A percentile compares a stretch with the other conserved stretches of the same genome.
phyloP scores from a whole-genome alignment of 2,113 vertebrate species.

The Rynchops niger region DNA sequence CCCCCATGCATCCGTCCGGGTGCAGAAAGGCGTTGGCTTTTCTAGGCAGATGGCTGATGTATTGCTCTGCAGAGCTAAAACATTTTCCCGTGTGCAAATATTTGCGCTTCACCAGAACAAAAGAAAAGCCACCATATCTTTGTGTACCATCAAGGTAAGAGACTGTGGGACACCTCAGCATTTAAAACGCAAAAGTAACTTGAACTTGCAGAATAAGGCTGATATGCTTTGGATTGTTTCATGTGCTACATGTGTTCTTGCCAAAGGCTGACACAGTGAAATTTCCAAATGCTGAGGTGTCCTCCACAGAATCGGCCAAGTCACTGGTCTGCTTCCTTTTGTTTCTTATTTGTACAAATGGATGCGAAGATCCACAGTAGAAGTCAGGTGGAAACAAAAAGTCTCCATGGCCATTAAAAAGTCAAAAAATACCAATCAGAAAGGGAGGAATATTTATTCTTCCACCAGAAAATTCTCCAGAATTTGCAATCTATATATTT shows the following conservation, averaged over 20 bases:
- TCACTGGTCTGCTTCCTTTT: background rate
- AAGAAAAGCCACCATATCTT: constrained; percentile 46
- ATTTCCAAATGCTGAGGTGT: constrained; percentile 35
- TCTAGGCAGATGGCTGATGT: constrained; percentile 75
- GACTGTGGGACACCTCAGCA: constrained; percentile 76
- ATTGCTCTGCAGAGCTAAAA: constrained; percentile 37
- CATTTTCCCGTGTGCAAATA: constrained; percentile 76
- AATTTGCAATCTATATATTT: background rate
- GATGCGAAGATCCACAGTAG: background rate
- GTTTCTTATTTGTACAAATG: background rate
- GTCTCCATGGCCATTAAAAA: background rate
- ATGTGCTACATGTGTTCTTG: background rate
- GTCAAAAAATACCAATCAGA: background rate
- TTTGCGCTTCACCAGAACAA: constrained; percentile 74
- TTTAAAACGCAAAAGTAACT: constrained; percentile 5
- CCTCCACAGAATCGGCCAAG: background rate
- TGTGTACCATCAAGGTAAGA: constrained; percentile 47
- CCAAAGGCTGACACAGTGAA: background rate
- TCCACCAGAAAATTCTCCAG: background rate
- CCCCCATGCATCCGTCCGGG: constrained; percentile 67
- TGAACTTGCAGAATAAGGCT: background rate
- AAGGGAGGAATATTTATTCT: background rate
- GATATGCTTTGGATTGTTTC: background rate
- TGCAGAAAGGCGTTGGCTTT: constrained; percentile 65
- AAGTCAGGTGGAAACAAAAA: background rate